Conservation (phyloP, 2,113 vertebrate genomes). For the Oxyura jamaicensis region DNA sequence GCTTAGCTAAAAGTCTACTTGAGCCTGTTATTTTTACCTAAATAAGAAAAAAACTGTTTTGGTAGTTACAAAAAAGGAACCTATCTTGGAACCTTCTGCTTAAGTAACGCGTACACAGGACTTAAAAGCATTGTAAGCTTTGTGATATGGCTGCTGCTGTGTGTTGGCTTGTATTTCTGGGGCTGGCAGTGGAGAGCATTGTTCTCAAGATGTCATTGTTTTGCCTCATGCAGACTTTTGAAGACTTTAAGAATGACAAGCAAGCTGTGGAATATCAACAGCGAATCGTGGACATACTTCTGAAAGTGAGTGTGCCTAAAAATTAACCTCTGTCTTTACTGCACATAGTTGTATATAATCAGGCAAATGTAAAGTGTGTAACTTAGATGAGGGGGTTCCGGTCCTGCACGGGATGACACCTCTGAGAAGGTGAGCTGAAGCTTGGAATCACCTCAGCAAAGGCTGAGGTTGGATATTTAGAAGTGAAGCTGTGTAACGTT, state of each 20-base stretch:
- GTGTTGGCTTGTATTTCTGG: neutral
- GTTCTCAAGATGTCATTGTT: conserved; percentile 9
- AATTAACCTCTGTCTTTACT: neutral
- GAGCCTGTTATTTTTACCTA: neutral
- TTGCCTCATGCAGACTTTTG: conserved; percentile 90
- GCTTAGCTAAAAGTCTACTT: neutral
- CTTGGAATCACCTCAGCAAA: neutral
- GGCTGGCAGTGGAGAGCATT: neutral
- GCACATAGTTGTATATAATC: no score
- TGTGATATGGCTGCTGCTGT: neutral
- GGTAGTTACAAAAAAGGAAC: neutral
- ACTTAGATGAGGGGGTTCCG: neutral
- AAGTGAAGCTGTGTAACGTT: neutral
- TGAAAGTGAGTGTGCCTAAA: conserved; percentile 82
- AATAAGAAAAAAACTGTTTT: neutral
- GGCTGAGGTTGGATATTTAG: neutral
- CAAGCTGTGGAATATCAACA: conserved; percentile 98
- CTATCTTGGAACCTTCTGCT: neutral
- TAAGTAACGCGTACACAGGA: neutral
- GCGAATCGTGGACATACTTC: conserved; percentile 95
- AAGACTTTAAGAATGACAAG: conserved; percentile 98
- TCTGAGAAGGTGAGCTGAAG: neutral
- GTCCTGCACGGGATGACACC: neutral
- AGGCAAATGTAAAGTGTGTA: neutral
- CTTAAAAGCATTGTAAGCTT: neutral